phyloP scores from a whole-genome alignment of 2,113 vertebrate genomes.

The Anser cygnoides region DNA sequence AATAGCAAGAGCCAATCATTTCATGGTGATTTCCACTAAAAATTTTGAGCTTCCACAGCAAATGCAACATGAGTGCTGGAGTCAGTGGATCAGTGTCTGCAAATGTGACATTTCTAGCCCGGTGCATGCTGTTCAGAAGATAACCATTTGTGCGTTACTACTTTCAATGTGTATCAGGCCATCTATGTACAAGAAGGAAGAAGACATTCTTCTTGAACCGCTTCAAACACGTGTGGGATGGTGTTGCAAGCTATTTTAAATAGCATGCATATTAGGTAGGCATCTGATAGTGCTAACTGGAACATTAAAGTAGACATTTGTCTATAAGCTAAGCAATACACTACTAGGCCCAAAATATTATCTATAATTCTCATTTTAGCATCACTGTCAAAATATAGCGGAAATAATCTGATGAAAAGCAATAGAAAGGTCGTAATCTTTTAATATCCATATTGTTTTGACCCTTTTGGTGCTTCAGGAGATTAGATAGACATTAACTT shows the following conservation, averaged over 20 bases:
- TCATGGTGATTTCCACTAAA: not conserved
- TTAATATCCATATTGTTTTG: not conserved
- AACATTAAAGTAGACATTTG: not conserved
- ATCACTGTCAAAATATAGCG: not conserved
- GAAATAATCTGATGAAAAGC: not conserved
- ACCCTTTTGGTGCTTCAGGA: not conserved
- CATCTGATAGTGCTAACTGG: not conserved
- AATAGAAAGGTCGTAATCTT: not conserved
- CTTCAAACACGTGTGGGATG: not conserved
- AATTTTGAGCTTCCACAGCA: not conserved
- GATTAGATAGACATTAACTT: not conserved
- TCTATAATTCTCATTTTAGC: not conserved
- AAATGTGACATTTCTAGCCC: not conserved
- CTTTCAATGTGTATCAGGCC: not conserved
- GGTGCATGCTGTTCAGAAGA: not conserved
- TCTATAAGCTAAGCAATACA: not conserved
- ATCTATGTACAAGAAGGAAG: not conserved
- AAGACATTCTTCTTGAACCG: not conserved
- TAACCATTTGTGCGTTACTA: accelerated
- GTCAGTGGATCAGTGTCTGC: not conserved
- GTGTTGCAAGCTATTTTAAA: not conserved
- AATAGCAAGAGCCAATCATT: not conserved
- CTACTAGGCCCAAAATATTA: not conserved
- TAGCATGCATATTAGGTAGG: not conserved
- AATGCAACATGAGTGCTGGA: not conserved